Evolutionary conservation across 2,888 invertebrate genomes (phyloP).

Genomic region (Neocrepidodera transversa): DNA sequence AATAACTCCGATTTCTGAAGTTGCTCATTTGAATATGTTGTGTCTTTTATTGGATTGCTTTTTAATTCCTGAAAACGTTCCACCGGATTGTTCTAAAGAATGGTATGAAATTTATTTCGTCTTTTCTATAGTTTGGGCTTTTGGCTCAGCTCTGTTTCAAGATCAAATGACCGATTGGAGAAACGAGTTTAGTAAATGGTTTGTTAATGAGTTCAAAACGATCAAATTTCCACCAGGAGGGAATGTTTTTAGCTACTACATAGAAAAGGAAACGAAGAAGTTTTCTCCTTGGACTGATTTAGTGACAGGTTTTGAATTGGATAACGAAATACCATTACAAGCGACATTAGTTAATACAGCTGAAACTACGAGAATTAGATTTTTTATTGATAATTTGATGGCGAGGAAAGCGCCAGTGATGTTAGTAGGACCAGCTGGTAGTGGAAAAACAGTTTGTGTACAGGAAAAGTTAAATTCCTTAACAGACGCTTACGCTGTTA

Average conservation of each 20-base stretch:
- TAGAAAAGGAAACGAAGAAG: constrained; percentile 85
- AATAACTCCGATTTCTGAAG: constrained; percentile 89
- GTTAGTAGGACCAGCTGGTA: constrained; percentile 89
- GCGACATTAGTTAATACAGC: constrained; percentile 80
- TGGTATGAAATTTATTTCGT: constrained; percentile 95
- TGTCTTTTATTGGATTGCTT: constrained; percentile 88
- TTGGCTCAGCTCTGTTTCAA: constrained; percentile 90
- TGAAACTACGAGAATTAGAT: constrained; percentile 83
- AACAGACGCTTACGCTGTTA: constrained; percentile 79
- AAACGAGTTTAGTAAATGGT: constrained; percentile 95
- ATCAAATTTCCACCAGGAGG: constrained; percentile 85
- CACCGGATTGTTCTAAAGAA: constrained; percentile 90
- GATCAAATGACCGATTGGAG: constrained; percentile 92
- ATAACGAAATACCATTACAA: constrained; percentile 86
- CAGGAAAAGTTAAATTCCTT: constrained; percentile 80
- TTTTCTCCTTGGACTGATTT: constrained; percentile 88
- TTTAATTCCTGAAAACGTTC: constrained; percentile 79
- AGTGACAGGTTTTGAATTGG: constrained; percentile 80
- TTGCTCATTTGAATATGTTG: constrained; percentile 87
- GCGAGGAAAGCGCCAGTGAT: constrained; percentile 82
- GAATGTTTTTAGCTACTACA: constrained; percentile 88
- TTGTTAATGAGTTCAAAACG: constrained; percentile 88
- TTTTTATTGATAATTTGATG: constrained; percentile 87
- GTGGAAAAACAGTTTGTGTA: constrained; percentile 92
- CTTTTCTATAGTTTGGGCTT: constrained; percentile 91